Percentiles rank a stretch among this genome's conserved stretches.
Evolutionary conservation across 2,888 invertebrate genomes (phyloP).

Genomic region (Campoplex capitator): DNA sequence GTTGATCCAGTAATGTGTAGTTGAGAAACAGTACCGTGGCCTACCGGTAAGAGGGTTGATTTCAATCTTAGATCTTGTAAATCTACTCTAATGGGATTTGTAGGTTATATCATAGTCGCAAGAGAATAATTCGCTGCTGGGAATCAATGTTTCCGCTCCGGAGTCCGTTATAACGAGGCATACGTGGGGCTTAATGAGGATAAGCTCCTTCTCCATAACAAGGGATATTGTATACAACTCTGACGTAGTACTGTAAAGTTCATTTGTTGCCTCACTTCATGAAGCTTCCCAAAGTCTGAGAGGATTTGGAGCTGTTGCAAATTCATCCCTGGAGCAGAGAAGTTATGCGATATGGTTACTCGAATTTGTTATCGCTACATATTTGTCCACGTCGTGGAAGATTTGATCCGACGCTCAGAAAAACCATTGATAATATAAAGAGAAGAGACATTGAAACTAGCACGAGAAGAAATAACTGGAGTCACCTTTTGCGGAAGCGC

Average conservation of each 20-base stretch:
- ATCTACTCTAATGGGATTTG: slow-evolving; percentile 2
- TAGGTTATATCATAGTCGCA: background rate
- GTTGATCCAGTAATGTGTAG: background rate
- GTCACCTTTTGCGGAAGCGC: slow-evolving; percentile 1
- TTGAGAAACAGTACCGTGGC: background rate
- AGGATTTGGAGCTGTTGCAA: background rate
- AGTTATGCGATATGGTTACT: slow-evolving; percentile 1
- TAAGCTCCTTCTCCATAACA: background rate
- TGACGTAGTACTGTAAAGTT: background rate
- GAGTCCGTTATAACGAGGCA: slow-evolving; percentile 6
- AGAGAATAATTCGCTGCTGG: background rate
- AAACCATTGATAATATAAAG: slow-evolving; percentile 30
- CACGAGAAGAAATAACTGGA: slow-evolving; percentile 39
- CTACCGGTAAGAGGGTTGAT: background rate
- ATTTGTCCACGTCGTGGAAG: background rate
- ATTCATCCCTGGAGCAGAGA: background rate
- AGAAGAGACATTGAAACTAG: background rate
- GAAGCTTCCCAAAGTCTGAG: background rate
- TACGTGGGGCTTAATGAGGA: background rate
- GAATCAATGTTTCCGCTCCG: background rate
- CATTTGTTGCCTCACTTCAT: background rate
- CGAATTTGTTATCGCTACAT: background rate
- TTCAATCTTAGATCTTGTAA: background rate
- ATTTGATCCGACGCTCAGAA: slow-evolving; percentile 1
- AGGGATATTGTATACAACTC: background rate